A percentile compares a stretch with the other conserved stretches of the same genome.
phyloP scores from a whole-genome alignment of 2,888 invertebrate genomes.

The Nomada goodeniana region DNA sequence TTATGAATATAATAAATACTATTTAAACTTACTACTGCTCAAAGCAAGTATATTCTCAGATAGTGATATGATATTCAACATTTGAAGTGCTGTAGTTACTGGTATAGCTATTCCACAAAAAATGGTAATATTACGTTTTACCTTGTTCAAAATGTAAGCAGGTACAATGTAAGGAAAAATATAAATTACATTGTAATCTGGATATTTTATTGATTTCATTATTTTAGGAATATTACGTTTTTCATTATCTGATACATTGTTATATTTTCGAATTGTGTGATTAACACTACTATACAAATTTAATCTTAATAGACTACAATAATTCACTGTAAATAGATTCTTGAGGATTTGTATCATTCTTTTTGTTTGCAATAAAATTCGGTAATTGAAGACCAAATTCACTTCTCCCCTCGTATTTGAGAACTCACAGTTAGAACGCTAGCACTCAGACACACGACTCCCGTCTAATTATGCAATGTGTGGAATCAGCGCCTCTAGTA shows the following conservation, averaged over 20 bases:
- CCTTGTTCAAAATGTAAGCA: conserved; percentile 46
- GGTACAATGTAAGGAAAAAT: conserved; percentile 52
- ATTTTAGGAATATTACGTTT: background rate
- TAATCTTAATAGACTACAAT: background rate
- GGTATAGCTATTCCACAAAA: conserved; percentile 11
- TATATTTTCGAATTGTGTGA: background rate
- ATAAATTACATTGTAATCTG: conserved; percentile 69
- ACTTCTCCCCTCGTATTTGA: too few relatives aligned
- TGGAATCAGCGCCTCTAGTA: too few relatives aligned
- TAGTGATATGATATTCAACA: background rate
- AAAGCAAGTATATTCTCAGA: background rate
- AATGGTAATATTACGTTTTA: conserved; percentile 61
- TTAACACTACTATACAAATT: background rate
- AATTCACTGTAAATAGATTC: background rate
- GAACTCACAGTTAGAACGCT: too few relatives aligned
- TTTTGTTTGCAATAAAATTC: background rate
- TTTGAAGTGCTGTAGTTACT: background rate
- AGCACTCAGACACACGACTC: too few relatives aligned
- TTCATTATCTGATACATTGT: background rate
- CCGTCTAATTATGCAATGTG: too few relatives aligned
- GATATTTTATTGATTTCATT: conserved; percentile 55
- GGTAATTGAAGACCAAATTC: background rate
- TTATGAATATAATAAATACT: background rate
- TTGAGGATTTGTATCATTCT: background rate
- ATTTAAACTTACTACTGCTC: conserved; percentile 52